Percentiles rank a stretch among this genome's conserved stretches.
These are phyloP conservation scores for Drosophila malerkotliana DNA, from an alignment of 1,140 invertebrate genomes.

Conservation along the genomic window DNA sequence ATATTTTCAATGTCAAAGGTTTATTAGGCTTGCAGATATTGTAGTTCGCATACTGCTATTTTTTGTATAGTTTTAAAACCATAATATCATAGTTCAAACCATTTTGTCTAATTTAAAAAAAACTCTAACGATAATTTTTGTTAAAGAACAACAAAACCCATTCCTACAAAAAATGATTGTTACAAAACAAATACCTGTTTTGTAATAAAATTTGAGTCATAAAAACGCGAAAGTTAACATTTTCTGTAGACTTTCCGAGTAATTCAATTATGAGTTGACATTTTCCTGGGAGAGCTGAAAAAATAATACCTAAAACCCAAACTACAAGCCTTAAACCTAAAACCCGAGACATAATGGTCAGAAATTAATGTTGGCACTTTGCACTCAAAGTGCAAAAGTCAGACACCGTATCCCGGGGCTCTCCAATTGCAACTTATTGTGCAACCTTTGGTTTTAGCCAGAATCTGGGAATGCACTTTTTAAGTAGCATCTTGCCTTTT, in stretches of 20 bases:
- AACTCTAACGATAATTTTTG: no score
- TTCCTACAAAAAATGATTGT: no score
- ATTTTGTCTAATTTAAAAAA: no score
- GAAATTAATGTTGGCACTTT: slow-evolving; percentile 1
- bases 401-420: neutral
- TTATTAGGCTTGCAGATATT: no score
- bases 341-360: neutral
- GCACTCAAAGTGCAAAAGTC: neutral
- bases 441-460: slow-evolving; percentile 25
- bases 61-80: no score
- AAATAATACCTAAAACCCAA: neutral
- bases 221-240: neutral
- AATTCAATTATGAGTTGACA: neutral
- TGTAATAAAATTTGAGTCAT: neutral
- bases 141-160: no score
- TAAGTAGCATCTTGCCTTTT: slow-evolving; percentile 16
- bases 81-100: no score
- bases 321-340: neutral
- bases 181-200: no score
- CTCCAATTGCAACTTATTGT: slow-evolving; percentile 25
- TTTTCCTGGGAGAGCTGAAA: neutral
- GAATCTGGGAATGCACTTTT: slow-evolving; percentile 24
- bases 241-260: neutral
- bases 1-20: no score
- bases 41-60: no score